Evolutionary conservation across 2,113 vertebrate genomes (phyloP).

Genomic region (Lepidothrix coronata): DNA sequence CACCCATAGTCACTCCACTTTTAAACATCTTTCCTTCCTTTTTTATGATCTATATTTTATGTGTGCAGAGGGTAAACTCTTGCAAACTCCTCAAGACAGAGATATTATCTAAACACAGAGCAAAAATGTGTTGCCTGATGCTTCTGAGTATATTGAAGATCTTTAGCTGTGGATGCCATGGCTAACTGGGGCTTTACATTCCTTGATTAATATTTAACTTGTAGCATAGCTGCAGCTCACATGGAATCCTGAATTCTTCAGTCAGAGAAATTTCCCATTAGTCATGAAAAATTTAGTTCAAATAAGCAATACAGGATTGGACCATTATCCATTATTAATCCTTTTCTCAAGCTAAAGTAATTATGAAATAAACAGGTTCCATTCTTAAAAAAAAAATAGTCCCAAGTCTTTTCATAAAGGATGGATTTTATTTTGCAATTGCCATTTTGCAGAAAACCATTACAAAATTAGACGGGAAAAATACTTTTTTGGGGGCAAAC

Average conservation of each 20-base stretch:
- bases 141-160: not conserved
- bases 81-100: not conserved
- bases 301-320: not conserved
- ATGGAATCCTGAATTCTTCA: not conserved
- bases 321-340: slow-evolving; percentile 4
- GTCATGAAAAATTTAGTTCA: not conserved
- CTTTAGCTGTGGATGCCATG: not conserved
- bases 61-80: not conserved
- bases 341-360: not conserved
- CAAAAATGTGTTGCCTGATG: not conserved
- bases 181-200: not conserved
- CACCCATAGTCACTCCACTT: not conserved
- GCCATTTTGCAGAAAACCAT: not conserved
- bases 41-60: not conserved
- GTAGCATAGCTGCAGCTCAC: not conserved
- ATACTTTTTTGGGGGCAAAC: not conserved
- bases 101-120: not conserved
- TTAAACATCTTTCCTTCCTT: not conserved
- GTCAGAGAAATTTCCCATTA: not conserved
- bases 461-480: not conserved
- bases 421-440: not conserved
- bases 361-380: not conserved
- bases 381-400: not conserved
- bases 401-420: not conserved
- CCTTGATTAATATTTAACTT: not conserved